Evolutionary conservation across 2,797 vertebrate genomes (phyloP), one percentile per base, ranked within the genome.

Genomic region (Crocidura indochinensis): DNA sequence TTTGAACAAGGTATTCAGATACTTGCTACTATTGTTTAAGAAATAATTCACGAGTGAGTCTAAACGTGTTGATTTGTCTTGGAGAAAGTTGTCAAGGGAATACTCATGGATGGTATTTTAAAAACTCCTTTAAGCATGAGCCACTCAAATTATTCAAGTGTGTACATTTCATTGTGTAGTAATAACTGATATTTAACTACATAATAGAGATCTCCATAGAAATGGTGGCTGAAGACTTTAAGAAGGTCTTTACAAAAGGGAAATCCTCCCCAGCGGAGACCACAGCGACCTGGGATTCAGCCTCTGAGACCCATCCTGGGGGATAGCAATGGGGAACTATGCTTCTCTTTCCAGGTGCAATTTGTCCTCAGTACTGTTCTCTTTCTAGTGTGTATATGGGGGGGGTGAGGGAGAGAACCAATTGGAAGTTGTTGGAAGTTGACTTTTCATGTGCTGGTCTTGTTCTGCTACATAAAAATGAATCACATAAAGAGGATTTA

Each of bases 11-110:
- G 38, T 38, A 71, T 76, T 71, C 15, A 88, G 31, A 72, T 84
- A 27, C 24, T 24, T 80, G 24, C 74, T 71, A 64, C 38, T 71
- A 24, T 62, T 91, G 51, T 90, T 88, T 73, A 80, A 84, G 69
- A 75, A 68, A 46, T 69, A 79, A 44, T 38, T 12, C 11, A 22
- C 53, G n/a, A 84, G 12, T 74, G 44, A 46, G 79, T 74, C 24
- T 78, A 64, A 53, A 84, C 20, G 62, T n/a, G 14, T 20, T 2
- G 46, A 38, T 46, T 4, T 79, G 69, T 49, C 56, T 74, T 27
- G 46, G 29, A 20, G 51, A 31, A 78, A 26, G 24, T 24, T 53
- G 29, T 51, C 62, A 88, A 74, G 27, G 27, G n/a, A 91, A 79
- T 69, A 7, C 15, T 22, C 49, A 11, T 56, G 9, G 3, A 72